phyloP scores from a whole-genome alignment of 1,140 invertebrate species.

The Nasonia longicornis region DNA sequence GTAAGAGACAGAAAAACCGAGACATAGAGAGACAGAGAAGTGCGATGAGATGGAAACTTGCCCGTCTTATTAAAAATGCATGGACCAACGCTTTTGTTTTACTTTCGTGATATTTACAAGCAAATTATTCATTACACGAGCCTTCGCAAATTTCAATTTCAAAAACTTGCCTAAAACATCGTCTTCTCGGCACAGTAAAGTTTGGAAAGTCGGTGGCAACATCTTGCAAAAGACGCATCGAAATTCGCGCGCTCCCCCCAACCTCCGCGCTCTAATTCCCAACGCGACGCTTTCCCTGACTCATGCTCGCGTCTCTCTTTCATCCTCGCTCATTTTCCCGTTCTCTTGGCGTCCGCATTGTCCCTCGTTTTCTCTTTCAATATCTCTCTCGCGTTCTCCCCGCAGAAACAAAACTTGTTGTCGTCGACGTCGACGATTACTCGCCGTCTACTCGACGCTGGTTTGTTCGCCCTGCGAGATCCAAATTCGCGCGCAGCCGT shows the following conservation, averaged over 20 bases:
- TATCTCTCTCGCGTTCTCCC: not conserved
- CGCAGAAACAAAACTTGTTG: not conserved
- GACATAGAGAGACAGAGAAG: not conserved
- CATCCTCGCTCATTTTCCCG: not conserved
- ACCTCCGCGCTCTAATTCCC: not conserved
- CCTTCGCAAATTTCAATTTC: not conserved
- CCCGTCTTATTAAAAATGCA: not conserved
- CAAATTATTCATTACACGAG: too few species aligned
- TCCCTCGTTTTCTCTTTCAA: slow-evolving; percentile 7
- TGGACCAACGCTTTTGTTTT: not conserved
- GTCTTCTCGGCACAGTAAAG: not conserved
- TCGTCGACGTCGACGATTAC: not conserved
- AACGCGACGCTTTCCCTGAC: not conserved
- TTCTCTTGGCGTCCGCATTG: not conserved
- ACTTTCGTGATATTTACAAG: not conserved
- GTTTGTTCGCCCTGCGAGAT: not conserved
- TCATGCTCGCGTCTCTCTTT: not conserved
- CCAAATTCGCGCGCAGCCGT: not conserved
- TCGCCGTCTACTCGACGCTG: not conserved
- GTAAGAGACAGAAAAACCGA: not conserved
- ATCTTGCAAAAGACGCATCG: not conserved
- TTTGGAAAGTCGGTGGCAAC: not conserved
- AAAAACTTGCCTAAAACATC: not conserved
- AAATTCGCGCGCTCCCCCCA: not conserved
- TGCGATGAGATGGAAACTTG: not conserved